These are phyloP conservation scores for Hypomecis atomaria DNA, from an alignment of 2,888 invertebrate species.

Conservation along the genomic window DNA sequence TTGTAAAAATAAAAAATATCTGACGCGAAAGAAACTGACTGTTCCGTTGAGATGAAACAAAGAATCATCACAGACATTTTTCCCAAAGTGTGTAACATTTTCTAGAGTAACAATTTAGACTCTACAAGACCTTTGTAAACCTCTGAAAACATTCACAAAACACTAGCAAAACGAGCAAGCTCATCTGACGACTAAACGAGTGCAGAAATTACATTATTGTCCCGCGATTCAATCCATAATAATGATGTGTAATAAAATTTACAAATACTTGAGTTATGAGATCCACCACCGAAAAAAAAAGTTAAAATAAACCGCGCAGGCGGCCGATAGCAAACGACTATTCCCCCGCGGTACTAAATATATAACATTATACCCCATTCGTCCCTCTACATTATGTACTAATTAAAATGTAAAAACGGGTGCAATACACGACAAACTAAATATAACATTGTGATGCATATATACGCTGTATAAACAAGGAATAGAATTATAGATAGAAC, in stretches of 20 bases:
- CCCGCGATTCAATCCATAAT: too few relatives aligned
- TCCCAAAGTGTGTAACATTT: too few relatives aligned
- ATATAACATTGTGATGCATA: constrained; percentile 54
- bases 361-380: constrained; percentile 50
- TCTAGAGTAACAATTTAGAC: too few relatives aligned
- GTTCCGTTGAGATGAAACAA: too few relatives aligned
- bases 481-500: constrained; percentile 40
- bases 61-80: too few relatives aligned
- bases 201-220: too few relatives aligned
- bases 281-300: constrained; percentile 26
- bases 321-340: constrained; percentile 57
- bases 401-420: constrained; percentile 72
- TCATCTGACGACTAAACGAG: too few relatives aligned
- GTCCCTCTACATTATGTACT: constrained; percentile 66
- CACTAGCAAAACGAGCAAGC: too few relatives aligned
- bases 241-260: not conserved
- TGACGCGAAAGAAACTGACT: too few relatives aligned
- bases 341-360: constrained; percentile 47
- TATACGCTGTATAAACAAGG: constrained; percentile 49
- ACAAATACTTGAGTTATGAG: not conserved
- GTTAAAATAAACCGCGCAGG: constrained; percentile 8
- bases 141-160: too few relatives aligned
- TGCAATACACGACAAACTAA: constrained; percentile 50
- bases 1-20: too few relatives aligned
- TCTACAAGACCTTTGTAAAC: too few relatives aligned